Base-by-base conservation (phyloP, 2,113 vertebrate genomes). In the Mormyrus iriodes region DNA sequence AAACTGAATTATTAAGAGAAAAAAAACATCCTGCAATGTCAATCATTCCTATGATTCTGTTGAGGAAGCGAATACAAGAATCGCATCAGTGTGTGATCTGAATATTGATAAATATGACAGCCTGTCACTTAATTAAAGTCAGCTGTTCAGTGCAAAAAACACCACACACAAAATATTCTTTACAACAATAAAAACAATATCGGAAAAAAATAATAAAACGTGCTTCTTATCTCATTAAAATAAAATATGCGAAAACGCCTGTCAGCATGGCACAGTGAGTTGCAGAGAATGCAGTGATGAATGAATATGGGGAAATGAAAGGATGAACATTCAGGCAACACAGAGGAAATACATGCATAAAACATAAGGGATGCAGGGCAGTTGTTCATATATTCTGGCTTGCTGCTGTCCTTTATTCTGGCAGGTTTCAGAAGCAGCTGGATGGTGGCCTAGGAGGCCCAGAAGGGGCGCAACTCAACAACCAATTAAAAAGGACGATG, bases 131-230 rank as follows among this genome's bases (percentile, higher is more conserved):
- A 65, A 65, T 65, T 65, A 65, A 65, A 76, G 73, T 76, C 35
- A 42, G 73, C 73, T 4, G 10, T 76, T 79, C 15, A 79, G 15
- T 42, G 17, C 19, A 76, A 76, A n/a, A 76, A 39, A 76, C 69
- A 76, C 35, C 73, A 19, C 73, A 42, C 35, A 42, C 31, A 79
- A 35, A 79, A 79, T 35, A 79, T 79, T 42, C 15, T 79, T 79
- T 79, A 79, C 31, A 76, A 76, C 69, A 39, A 42, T 79, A 79
- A 79, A 79, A 79, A 79, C 73, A 76, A 76, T 76, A 76, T 12
- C n/a, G 61, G 58, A 27, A 27, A 27, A 12, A 3, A 65, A 65
- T 65, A 12, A 65, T 27, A 65, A 12, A 65, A 27, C 3, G 3
- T 39, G 31, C 69, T 39, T 76, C 69, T 76, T 76, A 76, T 35